phyloP scores from a whole-genome alignment of 2,113 vertebrate genomes.

The Physeter macrocephalus region DNA sequence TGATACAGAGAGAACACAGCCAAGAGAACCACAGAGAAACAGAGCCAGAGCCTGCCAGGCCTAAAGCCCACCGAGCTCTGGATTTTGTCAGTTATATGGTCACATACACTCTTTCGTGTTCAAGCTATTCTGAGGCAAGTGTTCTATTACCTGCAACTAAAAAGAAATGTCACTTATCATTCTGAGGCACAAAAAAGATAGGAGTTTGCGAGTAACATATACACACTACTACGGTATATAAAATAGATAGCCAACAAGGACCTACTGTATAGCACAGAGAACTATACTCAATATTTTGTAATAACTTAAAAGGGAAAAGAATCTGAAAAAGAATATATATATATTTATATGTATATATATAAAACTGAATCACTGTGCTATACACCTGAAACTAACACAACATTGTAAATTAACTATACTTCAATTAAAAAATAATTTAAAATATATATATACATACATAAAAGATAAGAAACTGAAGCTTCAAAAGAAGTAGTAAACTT shows the following conservation, averaged over 20 bases:
- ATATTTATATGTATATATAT: neutral
- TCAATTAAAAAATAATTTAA: too few relatives aligned
- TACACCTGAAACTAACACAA: neutral
- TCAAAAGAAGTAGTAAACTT: neutral
- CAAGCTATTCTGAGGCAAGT: neutral
- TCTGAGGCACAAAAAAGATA: neutral
- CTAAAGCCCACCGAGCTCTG: neutral
- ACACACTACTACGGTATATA: neutral
- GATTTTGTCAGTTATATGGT: neutral
- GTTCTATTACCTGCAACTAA: neutral
- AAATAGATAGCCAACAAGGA: neutral
- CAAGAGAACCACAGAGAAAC: neutral
- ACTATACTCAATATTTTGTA: neutral
- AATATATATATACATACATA: too few relatives aligned
- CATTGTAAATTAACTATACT: neutral
- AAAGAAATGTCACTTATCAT: neutral
- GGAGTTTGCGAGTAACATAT: neutral
- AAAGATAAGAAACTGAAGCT: neutral
- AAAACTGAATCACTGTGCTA: neutral
- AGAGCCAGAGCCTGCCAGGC: neutral
- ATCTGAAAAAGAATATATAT: neutral
- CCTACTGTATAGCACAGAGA: neutral
- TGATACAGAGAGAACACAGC: neutral
- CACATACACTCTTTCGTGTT: neutral
- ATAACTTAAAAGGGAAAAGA: neutral